Conservation (phyloP, 2,888 invertebrate species). For the Corbicula japonica region DNA sequence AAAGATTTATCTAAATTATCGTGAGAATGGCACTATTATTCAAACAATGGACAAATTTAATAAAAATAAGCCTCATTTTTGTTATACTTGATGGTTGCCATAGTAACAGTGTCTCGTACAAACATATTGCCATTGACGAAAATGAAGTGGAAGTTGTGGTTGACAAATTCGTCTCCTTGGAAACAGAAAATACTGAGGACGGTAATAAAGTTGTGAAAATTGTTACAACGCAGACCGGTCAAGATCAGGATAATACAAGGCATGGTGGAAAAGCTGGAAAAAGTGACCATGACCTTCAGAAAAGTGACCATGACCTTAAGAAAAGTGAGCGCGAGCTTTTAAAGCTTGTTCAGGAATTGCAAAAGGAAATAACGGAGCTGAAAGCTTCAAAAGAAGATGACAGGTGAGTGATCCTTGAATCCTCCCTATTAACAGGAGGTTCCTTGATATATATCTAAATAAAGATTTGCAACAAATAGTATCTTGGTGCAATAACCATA, state of each 20-base stretch:
- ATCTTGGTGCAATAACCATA: neutral
- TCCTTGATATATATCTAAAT: neutral
- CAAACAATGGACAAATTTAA: slow-evolving; percentile 23
- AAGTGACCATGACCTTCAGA: neutral
- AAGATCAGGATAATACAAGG: neutral
- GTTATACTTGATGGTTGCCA: slow-evolving; percentile 31
- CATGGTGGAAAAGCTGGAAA: neutral
- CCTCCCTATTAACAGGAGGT: neutral
- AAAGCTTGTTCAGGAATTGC: slow-evolving; percentile 24
- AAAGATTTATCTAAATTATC: neutral
- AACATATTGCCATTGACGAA: slow-evolving; percentile 41
- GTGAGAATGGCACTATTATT: slow-evolving; percentile 18
- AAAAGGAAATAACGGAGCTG: slow-evolving; percentile 39
- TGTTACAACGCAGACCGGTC: slow-evolving; percentile 5
- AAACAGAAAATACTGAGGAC: slow-evolving; percentile 6
- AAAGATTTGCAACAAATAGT: neutral
- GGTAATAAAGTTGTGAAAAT: slow-evolving; percentile 30
- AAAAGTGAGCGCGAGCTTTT: slow-evolving; percentile 10
- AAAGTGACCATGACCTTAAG: slow-evolving; percentile 19
- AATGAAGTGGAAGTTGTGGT: slow-evolving; percentile 55
- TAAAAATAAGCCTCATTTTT: no score
- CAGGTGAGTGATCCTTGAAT: slow-evolving; percentile 31
- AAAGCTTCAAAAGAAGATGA: slow-evolving; percentile 42
- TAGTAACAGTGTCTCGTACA: slow-evolving; percentile 47
- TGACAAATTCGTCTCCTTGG: slow-evolving; percentile 54